These are phyloP conservation scores for Ophion obscuratus DNA, from an alignment of 2,888 invertebrate species.

Conservation along the genomic window DNA sequence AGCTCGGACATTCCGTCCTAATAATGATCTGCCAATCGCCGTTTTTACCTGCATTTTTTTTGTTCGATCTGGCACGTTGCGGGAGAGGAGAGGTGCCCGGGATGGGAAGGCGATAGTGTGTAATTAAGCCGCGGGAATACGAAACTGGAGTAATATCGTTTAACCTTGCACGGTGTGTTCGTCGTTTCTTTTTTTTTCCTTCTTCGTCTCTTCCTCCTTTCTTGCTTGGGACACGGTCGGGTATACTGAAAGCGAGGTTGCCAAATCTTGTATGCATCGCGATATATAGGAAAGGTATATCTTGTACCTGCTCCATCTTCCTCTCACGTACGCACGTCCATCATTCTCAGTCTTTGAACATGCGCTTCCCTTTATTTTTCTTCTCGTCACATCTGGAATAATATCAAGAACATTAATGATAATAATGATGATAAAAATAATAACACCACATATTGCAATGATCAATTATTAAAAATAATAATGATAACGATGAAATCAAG, in stretches of 20 bases:
- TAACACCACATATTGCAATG: neutral
- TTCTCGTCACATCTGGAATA: conserved; percentile 4
- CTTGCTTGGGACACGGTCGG: conserved; percentile 44
- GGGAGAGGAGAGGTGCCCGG: neutral
- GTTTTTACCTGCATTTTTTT: neutral
- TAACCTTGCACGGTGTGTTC: conserved; percentile 62
- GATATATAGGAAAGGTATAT: conserved; percentile 7
- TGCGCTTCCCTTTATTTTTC: neutral
- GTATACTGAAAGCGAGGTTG: conserved; percentile 65
- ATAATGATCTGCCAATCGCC: neutral
- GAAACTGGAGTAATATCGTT: conserved; percentile 63
- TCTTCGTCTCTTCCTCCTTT: conserved; percentile 39
- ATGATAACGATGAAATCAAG: neutral
- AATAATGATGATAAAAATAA: neutral
- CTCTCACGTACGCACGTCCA: conserved; percentile 46
- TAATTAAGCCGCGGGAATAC: conserved; percentile 43
- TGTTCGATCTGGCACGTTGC: neutral
- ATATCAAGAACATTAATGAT: neutral
- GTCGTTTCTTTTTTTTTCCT: conserved; percentile 31
- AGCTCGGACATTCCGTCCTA: neutral
- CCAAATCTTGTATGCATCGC: conserved; percentile 63
- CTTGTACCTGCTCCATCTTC: conserved; percentile 53
- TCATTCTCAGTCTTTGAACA: conserved; percentile 15
- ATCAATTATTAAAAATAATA: neutral
- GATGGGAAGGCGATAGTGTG: neutral